Base-by-base conservation (phyloP, 2,888 invertebrate genomes). In the Agrypnus murinus region DNA sequence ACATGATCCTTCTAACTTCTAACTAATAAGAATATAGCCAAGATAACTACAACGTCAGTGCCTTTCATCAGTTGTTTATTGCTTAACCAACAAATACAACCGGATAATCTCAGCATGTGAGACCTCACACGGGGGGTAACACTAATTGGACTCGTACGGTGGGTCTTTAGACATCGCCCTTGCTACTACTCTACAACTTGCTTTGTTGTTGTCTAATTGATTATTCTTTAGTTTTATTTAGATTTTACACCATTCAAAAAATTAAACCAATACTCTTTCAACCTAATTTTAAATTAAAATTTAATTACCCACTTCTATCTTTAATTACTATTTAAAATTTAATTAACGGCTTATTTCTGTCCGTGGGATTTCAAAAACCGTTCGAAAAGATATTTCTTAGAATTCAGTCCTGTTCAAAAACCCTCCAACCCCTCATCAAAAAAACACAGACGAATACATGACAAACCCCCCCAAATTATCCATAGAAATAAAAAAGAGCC, bases 61-160 rank as follows among this genome's bases (percentile, higher is more conserved):
- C n/a, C 14, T 14, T 14, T 17, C 15, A 10, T 15, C 15, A 5
- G 25, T 34, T 53, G 31, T 53, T 53, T 53, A 32, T 34, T 31
- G 32, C 32, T 10, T 10, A 34, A n/a, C 17, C 25, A 32, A 53
- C 53, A 34, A 34, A 53, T 31, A 8, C 32, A 53, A 53, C 53
- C 53, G 53, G 53, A 53, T 53, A 40, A 46, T 40, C 50, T 14
- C 69, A 69, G 63, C 63, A 57, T 58, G 69, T 46, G 63, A 40
- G 57, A 57, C 58, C 58, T 64, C 58, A 57, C 45, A 38, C 65
- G 31, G 57, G 66, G 59, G 46, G 40, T 46, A 19, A n/a, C 38
- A 58, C 66, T 66, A 66, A 66, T 66, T 66, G 66, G 59, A 57
- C 32, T 38, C 48, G 46, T 46, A 17, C 36, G 59, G 48, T 59